Evolutionary conservation across 2,113 vertebrate species (phyloP), one percentile per base, ranked within the genome.

Genomic region (Eulemur rufifrons): DNA sequence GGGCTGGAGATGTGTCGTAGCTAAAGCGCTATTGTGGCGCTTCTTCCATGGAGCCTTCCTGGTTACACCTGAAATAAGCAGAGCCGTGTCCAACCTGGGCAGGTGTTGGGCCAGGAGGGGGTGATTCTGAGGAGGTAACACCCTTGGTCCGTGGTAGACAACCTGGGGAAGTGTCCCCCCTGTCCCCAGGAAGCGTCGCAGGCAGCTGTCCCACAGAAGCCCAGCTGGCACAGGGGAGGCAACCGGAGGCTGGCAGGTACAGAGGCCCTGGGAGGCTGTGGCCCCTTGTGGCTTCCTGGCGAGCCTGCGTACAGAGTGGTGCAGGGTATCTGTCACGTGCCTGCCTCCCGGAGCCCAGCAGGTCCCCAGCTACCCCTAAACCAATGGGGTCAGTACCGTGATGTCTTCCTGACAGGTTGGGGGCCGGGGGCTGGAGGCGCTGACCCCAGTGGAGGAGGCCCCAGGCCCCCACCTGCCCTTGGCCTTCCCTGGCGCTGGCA

Each of bases 1-100:
- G 47, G 64, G 47, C 0, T 0, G 39, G 34, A 3, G 2, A 2
- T 45, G 17, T 5, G 21, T 2, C 2, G 20, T 8, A 5, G 68
- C 59, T 0, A 0, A 10, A 0, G 6, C 0, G 6, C 0, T 11
- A 6, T 3, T 0, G 4, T 4, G 20, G 1, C 2, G 4, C 7
- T 14, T 6, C 1, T 2, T n/a, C 50, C 11, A 2, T 21, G 47
- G 80, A 13, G 42, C 42, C 14, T 0, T 59, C 12, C 12, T 0
- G 1, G 8, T 39, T 0, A 2, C 7, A 3, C 68, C 12, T 42
- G 25, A 11, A 15, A 18, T 8, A 1, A 9, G 52, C 39, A 17
- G 56, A 27, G 32, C 15, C 15, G 15, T 4, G 18, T 56, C 23
- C 39, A 69, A n/a, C 29, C 34, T 0, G 8, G 32, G 74, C 64